Conservation (phyloP, 92 coral and sea anemone genomes). For the Porites rus region DNA sequence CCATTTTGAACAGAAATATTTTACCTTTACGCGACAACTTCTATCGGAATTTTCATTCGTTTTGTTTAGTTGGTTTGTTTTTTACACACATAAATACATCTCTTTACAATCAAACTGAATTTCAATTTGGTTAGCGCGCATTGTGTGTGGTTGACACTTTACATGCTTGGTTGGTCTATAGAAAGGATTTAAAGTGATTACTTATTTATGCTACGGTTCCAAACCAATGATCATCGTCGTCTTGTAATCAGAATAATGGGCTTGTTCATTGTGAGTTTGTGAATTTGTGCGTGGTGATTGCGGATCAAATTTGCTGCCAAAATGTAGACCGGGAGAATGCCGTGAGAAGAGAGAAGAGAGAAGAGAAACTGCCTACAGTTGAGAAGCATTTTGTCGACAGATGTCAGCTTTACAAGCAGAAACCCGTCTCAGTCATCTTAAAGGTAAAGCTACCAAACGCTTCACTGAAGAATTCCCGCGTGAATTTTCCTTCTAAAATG, state of each 20-base stretch:
- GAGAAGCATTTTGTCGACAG: background rate
- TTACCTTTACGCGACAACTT: background rate
- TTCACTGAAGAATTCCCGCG: constrained; percentile 68
- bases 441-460: constrained; percentile 68
- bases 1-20: background rate
- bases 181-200: constrained; percentile 34
- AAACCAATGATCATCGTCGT: constrained; percentile 45
- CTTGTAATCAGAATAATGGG: constrained; percentile 28
- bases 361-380: background rate
- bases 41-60: background rate
- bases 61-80: background rate
- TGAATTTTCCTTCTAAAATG: background rate
- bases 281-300: background rate
- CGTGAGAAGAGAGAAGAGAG: background rate
- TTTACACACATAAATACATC: background rate
- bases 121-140: constrained; percentile 5
- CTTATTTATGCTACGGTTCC: constrained; percentile 55
- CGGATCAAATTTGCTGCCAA: background rate
- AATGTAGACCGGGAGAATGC: background rate
- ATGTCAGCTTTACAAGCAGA: constrained; percentile 70
- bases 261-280: constrained; percentile 15
- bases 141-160: constrained; percentile 22
- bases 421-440: constrained; percentile 66
- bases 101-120: constrained; percentile 22
- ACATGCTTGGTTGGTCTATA: constrained; percentile 24